A percentile compares a stretch with the other conserved stretches of the same genome.
These are phyloP conservation scores for Campylorhamphus procurvoides DNA, from an alignment of 2,113 vertebrate genomes.

Conservation along the genomic window DNA sequence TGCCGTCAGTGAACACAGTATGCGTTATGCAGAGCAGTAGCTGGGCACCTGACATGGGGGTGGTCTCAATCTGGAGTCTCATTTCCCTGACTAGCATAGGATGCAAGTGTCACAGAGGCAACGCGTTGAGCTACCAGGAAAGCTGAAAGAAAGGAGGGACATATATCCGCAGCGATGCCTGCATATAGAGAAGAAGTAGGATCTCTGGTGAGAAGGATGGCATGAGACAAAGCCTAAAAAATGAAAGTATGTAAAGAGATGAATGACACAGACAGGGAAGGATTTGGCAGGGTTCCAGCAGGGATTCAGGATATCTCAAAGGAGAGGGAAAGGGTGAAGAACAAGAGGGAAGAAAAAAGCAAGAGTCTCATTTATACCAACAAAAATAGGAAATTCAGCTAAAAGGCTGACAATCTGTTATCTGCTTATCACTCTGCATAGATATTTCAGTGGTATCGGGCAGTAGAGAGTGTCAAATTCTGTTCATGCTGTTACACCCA, in stretches of 20 bases:
- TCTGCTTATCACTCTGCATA: constrained; percentile 64
- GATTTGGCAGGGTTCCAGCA: constrained; percentile 40
- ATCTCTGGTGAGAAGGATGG: constrained; percentile 10
- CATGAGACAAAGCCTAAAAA: constrained; percentile 48
- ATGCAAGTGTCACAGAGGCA: constrained; percentile 27
- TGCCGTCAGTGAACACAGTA: background rate
- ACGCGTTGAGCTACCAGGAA: constrained; percentile 44
- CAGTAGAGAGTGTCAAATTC: constrained; percentile 67
- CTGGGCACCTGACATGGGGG: constrained; percentile 61
- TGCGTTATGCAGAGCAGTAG: constrained; percentile 37
- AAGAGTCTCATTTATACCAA: constrained; percentile 56
- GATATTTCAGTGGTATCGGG: constrained; percentile 64
- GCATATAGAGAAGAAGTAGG: background rate
- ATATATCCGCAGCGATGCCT: background rate
- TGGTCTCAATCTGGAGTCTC: constrained; percentile 66
- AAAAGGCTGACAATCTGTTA: constrained; percentile 73
- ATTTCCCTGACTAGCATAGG: constrained; percentile 52
- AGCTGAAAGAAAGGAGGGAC: background rate
- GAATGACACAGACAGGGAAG: constrained; percentile 36
- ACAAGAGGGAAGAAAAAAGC: background rate
- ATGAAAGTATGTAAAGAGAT: constrained; percentile 31
- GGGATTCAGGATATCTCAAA: constrained; percentile 54
- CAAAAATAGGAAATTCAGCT: constrained; percentile 68
- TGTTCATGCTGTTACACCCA: constrained; percentile 62
- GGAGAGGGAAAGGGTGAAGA: constrained; percentile 52